A percentile compares a stretch with the other conserved stretches of the same genome.
Conservation (phyloP, 2,888 invertebrate genomes). For the Bruchidius siliquastri region DNA sequence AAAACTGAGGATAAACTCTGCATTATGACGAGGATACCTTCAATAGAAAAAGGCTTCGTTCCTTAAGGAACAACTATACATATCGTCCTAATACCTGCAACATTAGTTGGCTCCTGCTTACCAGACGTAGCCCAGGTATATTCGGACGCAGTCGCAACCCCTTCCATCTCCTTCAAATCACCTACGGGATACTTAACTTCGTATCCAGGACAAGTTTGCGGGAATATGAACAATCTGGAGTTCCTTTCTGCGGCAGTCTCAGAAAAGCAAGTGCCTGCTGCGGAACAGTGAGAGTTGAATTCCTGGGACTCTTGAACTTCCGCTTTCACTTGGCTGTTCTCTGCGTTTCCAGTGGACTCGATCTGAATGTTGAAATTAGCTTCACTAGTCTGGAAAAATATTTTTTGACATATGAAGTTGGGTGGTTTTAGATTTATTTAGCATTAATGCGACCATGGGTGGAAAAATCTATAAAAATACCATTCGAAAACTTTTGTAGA, state of each 20-base stretch:
- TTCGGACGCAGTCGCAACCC: neutral
- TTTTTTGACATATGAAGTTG: too few species aligned
- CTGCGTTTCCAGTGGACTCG: neutral
- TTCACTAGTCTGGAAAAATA: neutral
- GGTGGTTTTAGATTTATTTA: too few species aligned
- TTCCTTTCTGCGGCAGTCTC: conserved; percentile 18
- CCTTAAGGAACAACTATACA: too few species aligned
- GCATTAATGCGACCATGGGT: too few species aligned
- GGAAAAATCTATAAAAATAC: too few species aligned
- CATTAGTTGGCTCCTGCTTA: conserved; percentile 1
- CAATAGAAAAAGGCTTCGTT: too few species aligned
- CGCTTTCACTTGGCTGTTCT: neutral
- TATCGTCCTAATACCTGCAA: too few species aligned
- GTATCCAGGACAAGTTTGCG: conserved; percentile 39
- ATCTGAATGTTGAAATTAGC: neutral
- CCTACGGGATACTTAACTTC: conserved; percentile 31
- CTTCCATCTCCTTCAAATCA: neutral
- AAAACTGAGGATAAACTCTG: too few species aligned
- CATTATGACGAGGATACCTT: too few species aligned
- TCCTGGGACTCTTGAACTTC: conserved; percentile 5
- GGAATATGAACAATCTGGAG: conserved; percentile 40
- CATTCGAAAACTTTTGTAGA: too few species aligned
- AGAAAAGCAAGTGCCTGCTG: conserved; percentile 31
- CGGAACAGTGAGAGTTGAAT: conserved; percentile 31
- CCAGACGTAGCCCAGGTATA: conserved; percentile 13